These are phyloP conservation scores for Scaptomyza tumidula DNA, from an alignment of 2,888 invertebrate genomes.

Conservation along the genomic window DNA sequence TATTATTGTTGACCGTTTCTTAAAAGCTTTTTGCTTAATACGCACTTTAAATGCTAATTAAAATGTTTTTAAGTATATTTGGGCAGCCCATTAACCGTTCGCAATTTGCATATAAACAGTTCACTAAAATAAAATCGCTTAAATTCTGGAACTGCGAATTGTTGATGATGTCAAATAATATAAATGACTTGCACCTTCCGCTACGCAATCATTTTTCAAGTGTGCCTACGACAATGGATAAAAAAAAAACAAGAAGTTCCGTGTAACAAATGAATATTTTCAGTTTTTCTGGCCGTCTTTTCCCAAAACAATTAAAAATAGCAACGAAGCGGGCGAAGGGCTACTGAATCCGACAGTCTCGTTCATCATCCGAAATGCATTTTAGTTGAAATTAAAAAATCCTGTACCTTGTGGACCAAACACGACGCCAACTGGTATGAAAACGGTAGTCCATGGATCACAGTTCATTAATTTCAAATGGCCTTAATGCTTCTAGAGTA, in stretches of 20 bases:
- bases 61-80: constrained; percentile 76
- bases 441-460: constrained; percentile 48
- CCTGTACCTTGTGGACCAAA: constrained; percentile 10
- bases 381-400: constrained; percentile 69
- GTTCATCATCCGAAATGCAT: constrained; percentile 74
- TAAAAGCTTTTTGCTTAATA: constrained; percentile 77
- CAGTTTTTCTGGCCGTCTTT: constrained; percentile 56
- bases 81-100: constrained; percentile 51
- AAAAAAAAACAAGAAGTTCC: constrained; percentile 12
- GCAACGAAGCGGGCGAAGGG: constrained; percentile 24
- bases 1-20: constrained; percentile 57
- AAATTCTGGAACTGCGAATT: constrained; percentile 20
- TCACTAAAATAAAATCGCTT: constrained; percentile 12
- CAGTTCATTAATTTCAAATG: constrained; percentile 77
- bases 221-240: constrained; percentile 13
- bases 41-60: constrained; percentile 82
- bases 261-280: constrained; percentile 67
- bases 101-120: constrained; percentile 31
- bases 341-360: constrained; percentile 32
- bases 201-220: constrained; percentile 62
- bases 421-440: constrained; percentile 4
- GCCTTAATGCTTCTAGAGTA: constrained; percentile 36
- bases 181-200: constrained; percentile 40
- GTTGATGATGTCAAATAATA: constrained; percentile 26
- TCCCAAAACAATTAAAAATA: constrained; percentile 77